Evolutionary conservation across 2,113 vertebrate species (phyloP), one percentile per base, ranked within the genome.

Genomic region (Dendrocopos noguchii): DNA sequence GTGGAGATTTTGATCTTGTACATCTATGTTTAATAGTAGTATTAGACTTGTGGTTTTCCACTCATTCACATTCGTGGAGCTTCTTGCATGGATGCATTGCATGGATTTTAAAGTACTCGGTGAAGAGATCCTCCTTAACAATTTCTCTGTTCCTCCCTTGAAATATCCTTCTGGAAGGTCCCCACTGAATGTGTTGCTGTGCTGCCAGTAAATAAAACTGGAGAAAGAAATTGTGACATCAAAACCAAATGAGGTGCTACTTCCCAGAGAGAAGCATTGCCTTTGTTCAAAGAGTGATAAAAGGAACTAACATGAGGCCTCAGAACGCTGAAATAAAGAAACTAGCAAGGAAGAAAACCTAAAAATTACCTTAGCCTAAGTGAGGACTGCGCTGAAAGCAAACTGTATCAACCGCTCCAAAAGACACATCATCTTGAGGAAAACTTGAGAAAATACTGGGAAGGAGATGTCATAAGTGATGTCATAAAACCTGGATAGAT

Each of bases 11-110:
- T 80, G 82, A 39, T 84, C 52, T 76, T 94, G 42, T 21, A 25
- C 28, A 27, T 94, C 21, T 80, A 5, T 87, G 36, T 93, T 91
- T 92, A 34, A 70, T 80, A 28, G 29, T 47, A 17, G 63, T 90
- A 15, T 79, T 87, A 76, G 59, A 60, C 67, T 80, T 1, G 0
- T 56, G 71, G 20, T n/a, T 88, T 94, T 73, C 59, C 1, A 3
- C 12, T 91, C 31, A 13, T 73, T 73, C 64, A 9, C 17, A 6
- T 87, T 82, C 52, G 55, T 52, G 39, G 60, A 93, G 31, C 4
- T 63, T 80, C 42, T 84, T 27, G 7, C 75, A 59, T 8, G 73
- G 80, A 73, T 80, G 53, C 33, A 19, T 91, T 93, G 73, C 77
- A 73, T 77, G 53, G 39, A 19, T 91, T 93, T 80, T 72, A 7